Evolutionary conservation across 2,797 vertebrate species (phyloP).

Genomic region (Gambusia yucatana): DNA sequence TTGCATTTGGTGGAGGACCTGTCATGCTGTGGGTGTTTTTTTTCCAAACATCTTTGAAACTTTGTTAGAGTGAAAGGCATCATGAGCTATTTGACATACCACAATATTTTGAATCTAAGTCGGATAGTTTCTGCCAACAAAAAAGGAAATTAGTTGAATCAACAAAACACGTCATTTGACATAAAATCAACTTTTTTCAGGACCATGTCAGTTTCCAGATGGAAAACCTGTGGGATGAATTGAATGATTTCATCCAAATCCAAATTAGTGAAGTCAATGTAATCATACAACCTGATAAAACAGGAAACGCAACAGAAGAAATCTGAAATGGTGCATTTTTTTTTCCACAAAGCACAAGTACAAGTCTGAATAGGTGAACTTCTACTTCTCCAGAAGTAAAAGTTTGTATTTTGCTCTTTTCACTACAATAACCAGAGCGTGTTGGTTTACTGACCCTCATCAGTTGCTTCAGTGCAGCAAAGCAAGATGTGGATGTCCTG

Average conservation of each 20-base stretch:
- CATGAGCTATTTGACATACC: background rate
- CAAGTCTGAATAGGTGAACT: background rate
- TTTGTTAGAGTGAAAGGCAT: background rate
- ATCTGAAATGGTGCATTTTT: background rate
- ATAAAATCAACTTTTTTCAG: background rate
- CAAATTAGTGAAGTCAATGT: background rate
- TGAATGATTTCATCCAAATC: background rate
- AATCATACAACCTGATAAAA: background rate
- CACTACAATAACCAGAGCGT: background rate
- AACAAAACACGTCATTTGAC: background rate
- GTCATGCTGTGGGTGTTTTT: background rate
- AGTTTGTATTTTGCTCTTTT: conserved; percentile 4
- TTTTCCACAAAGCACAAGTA: background rate
- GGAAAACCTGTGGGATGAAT: background rate
- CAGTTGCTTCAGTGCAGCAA: background rate
- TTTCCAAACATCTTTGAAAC: background rate
- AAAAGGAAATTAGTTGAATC: background rate
- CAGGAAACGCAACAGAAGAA: background rate
- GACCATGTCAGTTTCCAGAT: background rate
- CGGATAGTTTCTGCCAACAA: background rate
- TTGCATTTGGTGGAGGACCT: background rate
- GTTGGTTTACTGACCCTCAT: background rate
- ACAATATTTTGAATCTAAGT: background rate
- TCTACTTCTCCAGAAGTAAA: background rate
- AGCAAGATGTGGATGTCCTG: conserved; percentile 9